Conservation (phyloP, 2,113 vertebrate genomes). For the Globicephala melas region DNA sequence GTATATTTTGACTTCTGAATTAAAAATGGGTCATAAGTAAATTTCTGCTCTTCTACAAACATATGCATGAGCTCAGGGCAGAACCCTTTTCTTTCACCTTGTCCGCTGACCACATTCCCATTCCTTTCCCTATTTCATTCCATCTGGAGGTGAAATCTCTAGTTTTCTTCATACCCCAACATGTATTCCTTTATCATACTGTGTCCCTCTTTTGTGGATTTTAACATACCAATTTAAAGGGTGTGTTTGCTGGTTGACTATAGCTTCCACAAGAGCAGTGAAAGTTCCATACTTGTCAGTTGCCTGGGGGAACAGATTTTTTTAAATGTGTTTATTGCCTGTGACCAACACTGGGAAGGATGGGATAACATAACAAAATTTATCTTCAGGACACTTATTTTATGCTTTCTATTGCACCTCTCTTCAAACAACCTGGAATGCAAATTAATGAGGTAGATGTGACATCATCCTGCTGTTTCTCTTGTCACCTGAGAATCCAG, state of each 20-base stretch:
- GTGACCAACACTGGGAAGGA: neutral
- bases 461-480: neutral
- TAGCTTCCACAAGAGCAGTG: neutral
- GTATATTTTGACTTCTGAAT: neutral
- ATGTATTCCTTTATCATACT: neutral
- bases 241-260: neutral
- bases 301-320: neutral
- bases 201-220: neutral
- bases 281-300: neutral
- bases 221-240: neutral
- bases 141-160: neutral
- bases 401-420: neutral
- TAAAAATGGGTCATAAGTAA: neutral
- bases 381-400: neutral
- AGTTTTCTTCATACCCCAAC: neutral
- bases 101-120: neutral
- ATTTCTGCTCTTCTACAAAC: neutral
- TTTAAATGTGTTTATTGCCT: neutral
- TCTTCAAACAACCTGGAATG: neutral
- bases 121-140: neutral
- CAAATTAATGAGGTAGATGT: neutral
- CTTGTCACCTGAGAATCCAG: neutral
- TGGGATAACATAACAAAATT: neutral
- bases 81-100: neutral
- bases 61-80: neutral